Evolutionary conservation across 2,797 vertebrate species (phyloP).

Genomic region (Borostomias antarcticus): DNA sequence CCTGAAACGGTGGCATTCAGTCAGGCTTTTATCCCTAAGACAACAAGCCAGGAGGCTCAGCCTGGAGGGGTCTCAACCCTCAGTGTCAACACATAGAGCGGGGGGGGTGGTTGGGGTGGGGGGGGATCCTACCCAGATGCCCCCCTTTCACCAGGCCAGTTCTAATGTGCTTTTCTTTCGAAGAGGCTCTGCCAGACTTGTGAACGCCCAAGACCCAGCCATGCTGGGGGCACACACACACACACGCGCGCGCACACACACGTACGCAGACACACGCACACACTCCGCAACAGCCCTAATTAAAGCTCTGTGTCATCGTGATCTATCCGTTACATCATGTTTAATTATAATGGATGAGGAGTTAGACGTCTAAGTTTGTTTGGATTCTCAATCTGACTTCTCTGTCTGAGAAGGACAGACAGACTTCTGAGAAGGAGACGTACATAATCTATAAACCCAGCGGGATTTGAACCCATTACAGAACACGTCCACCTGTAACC

Average conservation of each 20-base stretch:
- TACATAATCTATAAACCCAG: too few species aligned
- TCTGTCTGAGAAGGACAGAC: too few species aligned
- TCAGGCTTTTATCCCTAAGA: not conserved
- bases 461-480: too few species aligned
- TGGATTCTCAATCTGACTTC: not conserved
- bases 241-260: not conserved
- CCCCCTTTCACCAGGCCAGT: not conserved
- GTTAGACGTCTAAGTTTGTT: not conserved
- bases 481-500: too few species aligned
- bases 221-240: not conserved
- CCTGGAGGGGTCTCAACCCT: constrained; percentile 14
- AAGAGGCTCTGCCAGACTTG: not conserved
- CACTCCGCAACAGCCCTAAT: constrained; percentile 12
- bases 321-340: constrained; percentile 19
- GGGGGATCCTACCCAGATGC: not conserved
- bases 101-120: constrained; percentile 9
- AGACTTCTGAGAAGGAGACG: too few species aligned
- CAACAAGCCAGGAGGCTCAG: constrained; percentile 18
- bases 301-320: constrained; percentile 15
- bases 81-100: constrained; percentile 12
- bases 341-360: constrained; percentile 14
- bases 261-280: not conserved
- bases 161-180: constrained; percentile 1
- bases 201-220: not conserved
- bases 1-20: not conserved